A percentile compares a stretch with the other conserved stretches of the same genome.
Evolutionary conservation across 1,140 invertebrate species (phyloP).

Genomic region (Schlechtendalia chinensis): DNA sequence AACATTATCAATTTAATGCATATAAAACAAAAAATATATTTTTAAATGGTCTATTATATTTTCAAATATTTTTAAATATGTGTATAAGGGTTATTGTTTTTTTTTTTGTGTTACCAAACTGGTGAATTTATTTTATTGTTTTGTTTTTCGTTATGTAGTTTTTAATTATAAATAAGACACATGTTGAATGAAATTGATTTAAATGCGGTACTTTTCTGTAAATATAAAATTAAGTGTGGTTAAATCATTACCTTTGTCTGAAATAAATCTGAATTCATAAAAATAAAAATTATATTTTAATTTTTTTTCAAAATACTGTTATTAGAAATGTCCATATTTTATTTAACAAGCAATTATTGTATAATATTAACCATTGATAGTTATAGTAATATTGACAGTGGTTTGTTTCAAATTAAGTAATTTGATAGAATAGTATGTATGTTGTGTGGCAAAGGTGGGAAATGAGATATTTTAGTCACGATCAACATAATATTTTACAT

Average conservation of each 20-base stretch:
- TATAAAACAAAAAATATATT: background rate
- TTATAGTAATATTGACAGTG: no score
- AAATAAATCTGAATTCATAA: background rate
- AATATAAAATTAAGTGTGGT: conserved; percentile 16
- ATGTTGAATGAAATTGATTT: conserved; percentile 7
- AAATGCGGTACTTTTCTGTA: conserved; percentile 28
- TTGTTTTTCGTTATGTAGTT: conserved; percentile 37
- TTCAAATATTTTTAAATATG: conserved; percentile 1
- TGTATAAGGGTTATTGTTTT: conserved; percentile 18
- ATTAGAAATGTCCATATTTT: no score
- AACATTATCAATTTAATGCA: background rate
- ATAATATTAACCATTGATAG: no score
- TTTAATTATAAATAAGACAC: conserved; percentile 15
- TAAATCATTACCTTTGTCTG: background rate
- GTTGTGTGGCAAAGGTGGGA: no score
- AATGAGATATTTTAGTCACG: no score
- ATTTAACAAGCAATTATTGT: no score
- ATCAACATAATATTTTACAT: no score
- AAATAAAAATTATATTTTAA: background rate
- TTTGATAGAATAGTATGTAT: no score
- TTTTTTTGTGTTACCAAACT: background rate
- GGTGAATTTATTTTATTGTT: conserved; percentile 25
- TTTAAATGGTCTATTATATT: conserved; percentile 7
- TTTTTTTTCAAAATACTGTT: background rate
- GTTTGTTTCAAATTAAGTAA: no score